These are phyloP conservation scores for Oxytorus armatus DNA, from an alignment of 2,888 invertebrate species.

Conservation along the genomic window DNA sequence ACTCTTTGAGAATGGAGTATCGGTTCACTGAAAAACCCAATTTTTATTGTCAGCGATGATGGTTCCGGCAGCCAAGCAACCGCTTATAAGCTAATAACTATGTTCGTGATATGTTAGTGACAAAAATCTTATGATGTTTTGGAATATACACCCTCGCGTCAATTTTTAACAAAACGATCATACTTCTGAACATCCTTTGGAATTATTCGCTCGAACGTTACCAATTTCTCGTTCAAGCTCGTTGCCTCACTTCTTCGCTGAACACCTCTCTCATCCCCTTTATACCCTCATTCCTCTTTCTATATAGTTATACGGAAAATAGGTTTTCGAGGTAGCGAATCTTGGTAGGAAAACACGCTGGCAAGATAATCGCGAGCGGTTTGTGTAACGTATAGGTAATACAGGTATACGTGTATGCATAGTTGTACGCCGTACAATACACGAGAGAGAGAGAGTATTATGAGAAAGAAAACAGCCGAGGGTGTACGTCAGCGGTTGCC, in stretches of 20 bases:
- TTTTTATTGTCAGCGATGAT: too few species aligned
- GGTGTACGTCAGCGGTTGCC: constrained; percentile 45
- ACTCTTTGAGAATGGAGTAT: too few species aligned
- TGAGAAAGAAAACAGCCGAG: constrained; percentile 48
- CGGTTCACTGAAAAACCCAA: too few species aligned
- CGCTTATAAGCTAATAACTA: too few species aligned
- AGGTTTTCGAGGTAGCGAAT: constrained; percentile 32
- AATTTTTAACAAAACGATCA: too few species aligned
- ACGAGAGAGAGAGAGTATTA: constrained; percentile 39
- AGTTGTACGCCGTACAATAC: constrained; percentile 26
- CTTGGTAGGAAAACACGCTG: constrained; percentile 31
- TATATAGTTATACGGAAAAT: constrained; percentile 35
- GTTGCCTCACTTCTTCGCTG: background rate
- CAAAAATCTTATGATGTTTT: too few species aligned
- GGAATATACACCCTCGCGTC: too few species aligned
- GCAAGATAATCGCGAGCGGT: constrained; percentile 15
- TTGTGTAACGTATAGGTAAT: too few species aligned
- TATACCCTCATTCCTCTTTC: background rate
- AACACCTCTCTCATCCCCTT: background rate
- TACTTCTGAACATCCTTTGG: too few species aligned
- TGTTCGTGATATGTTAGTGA: too few species aligned
- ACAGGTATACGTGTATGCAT: constrained; percentile 27
- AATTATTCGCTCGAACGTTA: too few species aligned
- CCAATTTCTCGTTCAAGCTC: background rate
- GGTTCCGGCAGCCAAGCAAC: too few species aligned